Base-by-base conservation (phyloP, 1,140 invertebrate genomes). In the Drosophila nebulosa region DNA sequence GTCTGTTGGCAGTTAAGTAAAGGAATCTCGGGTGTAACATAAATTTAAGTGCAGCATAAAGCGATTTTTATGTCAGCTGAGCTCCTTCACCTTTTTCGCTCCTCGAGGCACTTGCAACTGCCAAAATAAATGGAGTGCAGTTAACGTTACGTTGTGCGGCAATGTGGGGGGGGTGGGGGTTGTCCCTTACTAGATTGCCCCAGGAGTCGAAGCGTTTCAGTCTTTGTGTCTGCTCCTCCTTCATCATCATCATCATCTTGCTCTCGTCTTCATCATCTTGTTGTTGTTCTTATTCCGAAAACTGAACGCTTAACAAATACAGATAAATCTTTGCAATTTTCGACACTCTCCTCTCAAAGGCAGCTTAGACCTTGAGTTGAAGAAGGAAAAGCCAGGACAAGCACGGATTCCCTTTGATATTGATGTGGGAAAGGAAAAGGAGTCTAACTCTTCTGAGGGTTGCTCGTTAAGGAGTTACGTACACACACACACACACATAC, bases 21-120 rank as follows among this genome's bases (percentile, higher is more conserved):
- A 72, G 74, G 71, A 88, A 86, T 88, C 83, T 88, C 84, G 71
- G 69, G 84, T 79, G 83, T 83, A 88, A 83, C 83, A 88, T 88
- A 88, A 83, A 88, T 88, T 89, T 88, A 83, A 88, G 79, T 88
- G 84, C 84, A 77, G 70, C 78, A 86, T 88, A 83, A 88, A 89
- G 78, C 79, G 72, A 60, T 61, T 79, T 88, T 88, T 88, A 89
- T 89, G 84, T 70, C 77, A 60, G 58, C 62, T 65, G 51, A 60
- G 58, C 68, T 65, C 56, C 66, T 67, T 60, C 70, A 59, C 58
- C 66, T 55, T 55, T 55, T 55, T 61, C 36, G 16, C 14, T 35
- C 22, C 26, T 3, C 16, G 52, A 57, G 76, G 53, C 68, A 21
- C 65, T 66, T 76, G 78, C 78, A 79, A n/a, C 69, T 78, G 66